phyloP scores from a whole-genome alignment of 2,797 vertebrate genomes.

The Neosalanx taihuensis region DNA sequence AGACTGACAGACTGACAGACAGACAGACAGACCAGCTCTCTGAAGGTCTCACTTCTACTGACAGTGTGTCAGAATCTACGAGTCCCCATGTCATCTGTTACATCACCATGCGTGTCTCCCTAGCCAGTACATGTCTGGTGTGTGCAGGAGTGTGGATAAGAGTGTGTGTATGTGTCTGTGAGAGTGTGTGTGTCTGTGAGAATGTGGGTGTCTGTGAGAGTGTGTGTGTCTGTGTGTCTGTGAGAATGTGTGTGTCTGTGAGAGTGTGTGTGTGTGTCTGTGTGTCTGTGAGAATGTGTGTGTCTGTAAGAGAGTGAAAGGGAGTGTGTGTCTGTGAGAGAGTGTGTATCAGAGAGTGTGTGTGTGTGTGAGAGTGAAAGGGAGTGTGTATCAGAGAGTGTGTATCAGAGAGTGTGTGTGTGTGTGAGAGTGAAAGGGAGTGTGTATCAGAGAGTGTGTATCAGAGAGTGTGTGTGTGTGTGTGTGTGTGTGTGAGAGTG shows the following conservation, averaged over 20 bases:
- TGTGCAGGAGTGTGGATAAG: background rate
- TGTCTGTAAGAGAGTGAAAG: background rate
- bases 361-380: background rate
- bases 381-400: background rate
- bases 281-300: background rate
- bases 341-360: background rate
- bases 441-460: background rate
- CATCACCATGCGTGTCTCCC: background rate
- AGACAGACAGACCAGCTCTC: too few relatives aligned
- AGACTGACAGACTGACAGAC: too few relatives aligned
- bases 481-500: too few relatives aligned
- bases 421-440: background rate
- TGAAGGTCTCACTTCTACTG: constrained; percentile 17
- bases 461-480: background rate
- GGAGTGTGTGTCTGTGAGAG: too few relatives aligned
- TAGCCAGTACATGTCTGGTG: constrained; percentile 5
- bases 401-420: background rate
- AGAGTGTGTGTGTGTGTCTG: constrained; percentile 7
- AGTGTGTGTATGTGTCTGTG: constrained; percentile 27
- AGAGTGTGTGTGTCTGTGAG: constrained; percentile 34
- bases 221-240: constrained; percentile 37
- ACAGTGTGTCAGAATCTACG: constrained; percentile 23
- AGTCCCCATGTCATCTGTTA: too few relatives aligned
- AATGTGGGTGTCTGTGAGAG: constrained; percentile 15
- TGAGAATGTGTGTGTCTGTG: constrained; percentile 24